Evolutionary conservation across 2,797 vertebrate species (phyloP), one percentile per base, ranked within the genome.

Genomic region (Kryptopterus vitreolus): DNA sequence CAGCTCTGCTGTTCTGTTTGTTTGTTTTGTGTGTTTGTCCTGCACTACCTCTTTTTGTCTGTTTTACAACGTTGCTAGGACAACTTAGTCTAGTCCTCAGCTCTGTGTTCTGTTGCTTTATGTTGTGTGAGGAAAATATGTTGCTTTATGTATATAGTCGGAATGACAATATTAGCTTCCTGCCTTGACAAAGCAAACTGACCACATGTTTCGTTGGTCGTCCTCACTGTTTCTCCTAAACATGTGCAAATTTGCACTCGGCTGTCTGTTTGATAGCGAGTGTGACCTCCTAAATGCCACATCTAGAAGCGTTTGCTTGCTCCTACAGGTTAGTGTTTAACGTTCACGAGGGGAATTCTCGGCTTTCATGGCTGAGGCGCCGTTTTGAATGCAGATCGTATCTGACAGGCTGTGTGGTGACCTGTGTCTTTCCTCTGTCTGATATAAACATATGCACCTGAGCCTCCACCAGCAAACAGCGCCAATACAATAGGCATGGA

Each of bases 331-430:
- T 53, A 29, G 55, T 5, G 55, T 43, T 13, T 57, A 59, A 46
- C 43, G 71, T 50, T 76, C 43, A 62, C 58, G 33, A 57, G 15
- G 52, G 66, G 53, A 78, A 71, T 35, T 29, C 22, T 10, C 50
- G 72, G 57, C n/a, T 71, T 59, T 55, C 69, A 71, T 68, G 75
- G 70, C 58, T 50, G 20, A 74, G 48, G 50, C 35, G 48, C 7
- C 68, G 61, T 53, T 72, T 72, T 75, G 53, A 62, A 81, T 55
- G 43, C 46, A 82, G 76, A 87, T 80, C 66, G 75, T 22, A 81
- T 78, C 66, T 79, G 86, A 84, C 86, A 87, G 84, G 58, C 77
- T 76, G 82, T 78, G 76, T 82, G 79, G 72, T 73, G 79, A 85
- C 68, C 78, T 78, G 75, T 79, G 71, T 61, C 81, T 74, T n/a